Evolutionary conservation across 2,113 vertebrate genomes (phyloP).

Genomic region (Cyphotilapia sp.): DNA sequence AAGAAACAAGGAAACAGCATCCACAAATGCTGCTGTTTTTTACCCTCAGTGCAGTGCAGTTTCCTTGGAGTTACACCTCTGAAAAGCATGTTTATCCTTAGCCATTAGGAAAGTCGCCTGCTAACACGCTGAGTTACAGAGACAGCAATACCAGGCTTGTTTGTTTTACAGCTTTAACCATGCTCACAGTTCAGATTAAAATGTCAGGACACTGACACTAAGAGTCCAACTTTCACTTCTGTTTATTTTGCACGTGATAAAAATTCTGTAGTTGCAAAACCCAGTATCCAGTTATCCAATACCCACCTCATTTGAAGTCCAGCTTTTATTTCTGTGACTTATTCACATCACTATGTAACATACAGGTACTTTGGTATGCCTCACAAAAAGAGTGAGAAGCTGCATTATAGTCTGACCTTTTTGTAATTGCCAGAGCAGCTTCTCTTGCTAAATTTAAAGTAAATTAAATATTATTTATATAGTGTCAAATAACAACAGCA

Average conservation of each 20-base stretch:
- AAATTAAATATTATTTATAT: background rate
- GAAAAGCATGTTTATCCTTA: constrained; percentile 21
- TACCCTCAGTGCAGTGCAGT: background rate
- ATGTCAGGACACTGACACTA: background rate
- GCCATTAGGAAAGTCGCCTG: constrained; percentile 22
- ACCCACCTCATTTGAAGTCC: background rate
- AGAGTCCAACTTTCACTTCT: background rate
- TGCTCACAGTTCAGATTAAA: constrained; percentile 27
- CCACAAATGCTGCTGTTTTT: background rate
- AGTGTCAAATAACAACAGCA: background rate
- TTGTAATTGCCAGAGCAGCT: background rate
- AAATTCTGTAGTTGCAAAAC: background rate
- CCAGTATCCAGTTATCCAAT: background rate
- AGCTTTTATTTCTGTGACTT: background rate
- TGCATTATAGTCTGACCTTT: background rate
- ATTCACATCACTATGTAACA: background rate
- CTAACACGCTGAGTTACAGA: background rate
- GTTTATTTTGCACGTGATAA: background rate
- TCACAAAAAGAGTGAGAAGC: background rate
- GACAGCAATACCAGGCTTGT: constrained; percentile 41
- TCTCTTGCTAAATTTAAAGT: background rate
- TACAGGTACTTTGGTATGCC: background rate
- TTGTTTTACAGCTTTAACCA: constrained; percentile 4
- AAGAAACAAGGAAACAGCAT: background rate
- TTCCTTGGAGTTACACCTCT: background rate